Conservation (phyloP, 2,797 vertebrate genomes). For the Sciaenops ocellatus region DNA sequence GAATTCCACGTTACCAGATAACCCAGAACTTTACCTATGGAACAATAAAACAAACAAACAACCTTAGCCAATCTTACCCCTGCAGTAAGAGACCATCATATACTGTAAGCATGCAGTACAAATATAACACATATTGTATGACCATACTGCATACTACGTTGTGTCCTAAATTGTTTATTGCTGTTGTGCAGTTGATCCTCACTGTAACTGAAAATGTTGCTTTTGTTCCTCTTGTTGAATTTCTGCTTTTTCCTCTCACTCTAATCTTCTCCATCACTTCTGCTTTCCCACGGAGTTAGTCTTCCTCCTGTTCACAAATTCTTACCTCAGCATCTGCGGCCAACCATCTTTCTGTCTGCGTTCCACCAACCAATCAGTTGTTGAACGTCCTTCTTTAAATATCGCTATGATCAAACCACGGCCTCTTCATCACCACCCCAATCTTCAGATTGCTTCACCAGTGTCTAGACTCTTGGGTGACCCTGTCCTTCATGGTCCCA, state of each 20-base stretch:
- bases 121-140: too few species aligned
- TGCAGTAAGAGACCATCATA: too few species aligned
- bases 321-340: neutral
- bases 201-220: neutral
- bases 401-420: neutral
- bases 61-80: too few species aligned
- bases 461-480: neutral
- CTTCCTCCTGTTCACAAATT: neutral
- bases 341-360: neutral
- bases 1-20: neutral
- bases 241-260: neutral
- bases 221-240: neutral
- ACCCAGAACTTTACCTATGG: neutral
- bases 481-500: neutral
- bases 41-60: neutral
- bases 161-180: neutral
- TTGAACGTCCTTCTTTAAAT: slow-evolving; percentile 4
- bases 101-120: too few species aligned
- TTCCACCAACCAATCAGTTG: neutral
- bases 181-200: neutral
- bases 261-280: neutral
- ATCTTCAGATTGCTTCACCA: neutral
- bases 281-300: neutral
- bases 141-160: neutral
- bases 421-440: neutral